phyloP scores from a whole-genome alignment of 2,797 vertebrate genomes.

The Sebastes elongatus region DNA sequence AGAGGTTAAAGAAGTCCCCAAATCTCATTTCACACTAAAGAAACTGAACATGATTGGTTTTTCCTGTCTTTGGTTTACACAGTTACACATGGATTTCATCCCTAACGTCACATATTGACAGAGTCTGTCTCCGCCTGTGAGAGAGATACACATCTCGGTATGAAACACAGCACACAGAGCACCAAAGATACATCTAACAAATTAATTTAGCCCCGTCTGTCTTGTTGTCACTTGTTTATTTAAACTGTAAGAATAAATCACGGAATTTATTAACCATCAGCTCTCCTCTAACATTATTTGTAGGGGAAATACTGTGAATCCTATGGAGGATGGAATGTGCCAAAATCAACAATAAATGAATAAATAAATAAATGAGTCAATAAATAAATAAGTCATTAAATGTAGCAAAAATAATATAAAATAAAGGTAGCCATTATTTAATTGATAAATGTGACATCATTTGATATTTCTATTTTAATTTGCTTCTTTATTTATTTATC shows the following conservation, averaged over 20 bases:
- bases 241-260: neutral
- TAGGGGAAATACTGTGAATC: neutral
- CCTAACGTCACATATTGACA: neutral
- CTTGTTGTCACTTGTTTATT: neutral
- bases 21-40: neutral
- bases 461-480: no score
- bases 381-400: no score
- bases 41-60: neutral
- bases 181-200: neutral
- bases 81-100: neutral
- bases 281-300: neutral
- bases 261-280: neutral
- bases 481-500: no score
- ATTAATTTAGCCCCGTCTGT: neutral
- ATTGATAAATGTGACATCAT: no score
- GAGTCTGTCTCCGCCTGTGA: neutral
- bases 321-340: no score
- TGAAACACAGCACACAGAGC: accelerated
- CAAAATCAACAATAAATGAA: no score
- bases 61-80: neutral
- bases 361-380: no score
- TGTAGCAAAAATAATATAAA: no score
- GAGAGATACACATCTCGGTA: neutral
- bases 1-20: neutral
- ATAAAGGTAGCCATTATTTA: no score